Base-by-base conservation (phyloP, 2,113 vertebrate species). In the Silurus glanis region DNA sequence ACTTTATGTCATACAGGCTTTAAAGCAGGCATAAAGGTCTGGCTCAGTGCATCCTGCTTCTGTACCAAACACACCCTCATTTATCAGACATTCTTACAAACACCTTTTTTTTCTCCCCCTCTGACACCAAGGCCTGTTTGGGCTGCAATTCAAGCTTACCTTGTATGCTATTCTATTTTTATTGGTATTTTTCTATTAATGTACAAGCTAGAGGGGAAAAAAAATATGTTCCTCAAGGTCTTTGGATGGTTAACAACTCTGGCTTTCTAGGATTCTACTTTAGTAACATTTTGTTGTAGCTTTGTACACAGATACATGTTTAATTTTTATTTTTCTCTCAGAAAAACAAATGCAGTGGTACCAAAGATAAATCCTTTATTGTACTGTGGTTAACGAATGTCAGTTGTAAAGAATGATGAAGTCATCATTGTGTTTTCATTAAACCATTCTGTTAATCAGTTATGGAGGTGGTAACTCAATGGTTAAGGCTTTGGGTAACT, bases 21-120 rank as follows among this genome's bases (percentile, higher is more conserved):
- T 83, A 76, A 56, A n/a, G 45, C 51, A 47, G 47, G 23, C n/a
- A 23, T 45, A 51, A 85, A 85, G 76, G 76, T 55, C 64, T 28
- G 37, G 51, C 3, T 56, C 51, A 61, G 45, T n/a, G 16, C 67
- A 7, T 23, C 5, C 45, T 51, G 56, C n/a, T 37, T 56, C 53
- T n/a, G 9, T 49, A 53, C 21, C 9, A n/a, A 51, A n/a, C 19
- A 53, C 72, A n/a, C 72, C n/a, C 9, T 69, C 55, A 61, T 81
- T 69, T 21, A n/a, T 47, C 51, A 80, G 49, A 64, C 55, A 61
- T 62, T 45, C 62, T 64, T 49, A 10, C 58, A 81, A 80, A 81
- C 21, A 4, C 16, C 0, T 8, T 16, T 14, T 47, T 62, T 25
- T 56, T 78, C 56, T 25, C 25, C 14, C 37, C 37, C 37, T 37